These are phyloP conservation scores for Pristionchus exspectatus DNA, from an alignment of 2,888 invertebrate species.

Conservation along the genomic window DNA sequence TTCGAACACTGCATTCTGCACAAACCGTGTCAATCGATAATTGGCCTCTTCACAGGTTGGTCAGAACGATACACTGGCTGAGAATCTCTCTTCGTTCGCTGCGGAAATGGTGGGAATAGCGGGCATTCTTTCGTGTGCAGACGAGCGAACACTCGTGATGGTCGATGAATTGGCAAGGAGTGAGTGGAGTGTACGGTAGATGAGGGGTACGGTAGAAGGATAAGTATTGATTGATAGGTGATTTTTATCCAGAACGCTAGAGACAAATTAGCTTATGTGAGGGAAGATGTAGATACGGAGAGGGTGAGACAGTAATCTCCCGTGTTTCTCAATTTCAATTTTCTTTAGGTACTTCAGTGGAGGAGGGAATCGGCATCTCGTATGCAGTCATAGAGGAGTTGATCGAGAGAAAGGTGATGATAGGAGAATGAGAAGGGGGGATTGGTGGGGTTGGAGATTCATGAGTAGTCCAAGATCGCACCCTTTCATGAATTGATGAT, in stretches of 20 bases:
- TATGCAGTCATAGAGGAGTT: conserved; percentile 81
- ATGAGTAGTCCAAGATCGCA: not conserved
- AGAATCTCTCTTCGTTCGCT: conserved; percentile 82
- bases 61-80: conserved; percentile 89
- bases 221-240: too few species aligned
- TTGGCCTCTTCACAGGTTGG: conserved; percentile 82
- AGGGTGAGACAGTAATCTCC: not conserved
- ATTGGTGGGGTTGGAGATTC: not conserved
- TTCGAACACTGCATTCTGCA: too few species aligned
- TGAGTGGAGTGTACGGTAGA: conserved; percentile 65
- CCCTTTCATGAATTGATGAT: too few species aligned
- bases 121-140: conserved; percentile 87
- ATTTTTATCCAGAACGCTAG: too few species aligned
- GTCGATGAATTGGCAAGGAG: conserved; percentile 92
- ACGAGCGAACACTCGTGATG: conserved; percentile 87
- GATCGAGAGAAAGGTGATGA: conserved; percentile 78
- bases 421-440: not conserved
- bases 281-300: too few species aligned
- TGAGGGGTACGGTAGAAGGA: too few species aligned
- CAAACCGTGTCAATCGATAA: not conserved
- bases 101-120: conserved; percentile 84
- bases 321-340: not conserved
- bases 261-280: too few species aligned
- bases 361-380: conserved; percentile 81
- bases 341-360: conserved; percentile 80